phyloP scores from a whole-genome alignment of 1,140 invertebrate genomes.

The Megathymus violae region DNA sequence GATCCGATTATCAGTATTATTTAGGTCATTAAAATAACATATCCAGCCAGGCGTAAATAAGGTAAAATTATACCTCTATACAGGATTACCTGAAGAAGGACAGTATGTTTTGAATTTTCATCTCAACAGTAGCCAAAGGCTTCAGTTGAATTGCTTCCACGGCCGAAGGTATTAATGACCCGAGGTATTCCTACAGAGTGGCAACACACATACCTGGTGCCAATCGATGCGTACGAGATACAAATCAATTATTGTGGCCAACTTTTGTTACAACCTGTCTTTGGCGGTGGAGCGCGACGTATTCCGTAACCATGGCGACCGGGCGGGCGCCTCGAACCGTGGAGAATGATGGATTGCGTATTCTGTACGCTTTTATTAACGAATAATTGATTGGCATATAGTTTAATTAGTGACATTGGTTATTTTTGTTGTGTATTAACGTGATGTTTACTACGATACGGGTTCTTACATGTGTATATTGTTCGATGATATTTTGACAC shows the following conservation, averaged over 20 bases:
- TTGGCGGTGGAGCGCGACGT: conserved; percentile 32
- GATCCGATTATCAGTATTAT: no score
- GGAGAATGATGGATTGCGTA: conserved; percentile 29
- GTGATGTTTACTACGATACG: no score
- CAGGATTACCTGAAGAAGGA: no score
- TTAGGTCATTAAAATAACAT: no score
- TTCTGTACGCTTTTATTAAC: conserved; percentile 13
- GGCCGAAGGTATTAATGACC: not conserved
- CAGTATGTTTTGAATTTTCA: no score
- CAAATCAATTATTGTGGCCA: conserved; percentile 43
- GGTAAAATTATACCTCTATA: no score
- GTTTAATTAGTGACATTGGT: conserved; percentile 28
- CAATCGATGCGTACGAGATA: conserved; percentile 26
- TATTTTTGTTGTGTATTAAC: no score
- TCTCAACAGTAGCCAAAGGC: not conserved
- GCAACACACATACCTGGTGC: conserved; percentile 13
- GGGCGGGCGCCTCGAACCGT: conserved; percentile 17
- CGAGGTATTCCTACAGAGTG: not conserved
- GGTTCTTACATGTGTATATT: no score
- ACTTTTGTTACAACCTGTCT: conserved; percentile 46
- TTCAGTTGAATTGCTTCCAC: not conserved
- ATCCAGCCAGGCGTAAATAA: no score
- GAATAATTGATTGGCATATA: conserved; percentile 31
- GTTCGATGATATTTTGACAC: no score
- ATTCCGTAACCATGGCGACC: conserved; percentile 44